Evolutionary conservation across 2,888 invertebrate genomes (phyloP).

Genomic region (Phymatocera aterrima): DNA sequence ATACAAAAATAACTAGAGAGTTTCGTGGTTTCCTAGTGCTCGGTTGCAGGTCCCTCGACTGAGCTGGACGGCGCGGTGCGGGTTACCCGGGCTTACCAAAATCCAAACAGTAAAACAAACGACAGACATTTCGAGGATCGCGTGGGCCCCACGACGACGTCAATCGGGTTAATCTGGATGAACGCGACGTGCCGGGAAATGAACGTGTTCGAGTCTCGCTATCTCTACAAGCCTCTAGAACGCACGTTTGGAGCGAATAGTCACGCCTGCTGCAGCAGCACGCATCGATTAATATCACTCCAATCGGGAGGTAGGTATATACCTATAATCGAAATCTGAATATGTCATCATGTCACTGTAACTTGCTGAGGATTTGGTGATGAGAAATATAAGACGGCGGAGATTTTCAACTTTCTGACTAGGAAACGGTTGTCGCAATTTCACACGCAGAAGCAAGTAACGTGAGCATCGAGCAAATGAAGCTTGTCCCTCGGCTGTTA

Average conservation of each 20-base stretch:
- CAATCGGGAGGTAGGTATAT: slow-evolving; percentile 19
- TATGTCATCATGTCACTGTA: background rate
- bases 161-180: slow-evolving; percentile 40
- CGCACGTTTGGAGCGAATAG: background rate
- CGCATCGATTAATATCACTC: slow-evolving; percentile 13
- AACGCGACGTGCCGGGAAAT: slow-evolving; percentile 24
- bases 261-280: slow-evolving; percentile 9
- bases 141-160: slow-evolving; percentile 5
- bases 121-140: slow-evolving; percentile 20
- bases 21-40: slow-evolving; percentile 23
- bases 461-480: background rate
- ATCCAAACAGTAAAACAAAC: slow-evolving; percentile 55
- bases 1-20: slow-evolving; percentile 32
- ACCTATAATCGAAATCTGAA: slow-evolving; percentile 16
- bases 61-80: slow-evolving; percentile 17
- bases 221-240: slow-evolving; percentile 26
- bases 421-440: background rate
- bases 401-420: background rate
- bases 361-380: background rate
- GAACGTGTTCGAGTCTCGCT: background rate
- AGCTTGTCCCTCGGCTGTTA: background rate
- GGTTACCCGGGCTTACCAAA: slow-evolving; percentile 55
- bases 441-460: background rate
- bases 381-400: background rate
- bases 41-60: slow-evolving; percentile 13